Evolutionary conservation across 2,888 invertebrate genomes (phyloP).

Genomic region (Sinohyriopsis cumingii): DNA sequence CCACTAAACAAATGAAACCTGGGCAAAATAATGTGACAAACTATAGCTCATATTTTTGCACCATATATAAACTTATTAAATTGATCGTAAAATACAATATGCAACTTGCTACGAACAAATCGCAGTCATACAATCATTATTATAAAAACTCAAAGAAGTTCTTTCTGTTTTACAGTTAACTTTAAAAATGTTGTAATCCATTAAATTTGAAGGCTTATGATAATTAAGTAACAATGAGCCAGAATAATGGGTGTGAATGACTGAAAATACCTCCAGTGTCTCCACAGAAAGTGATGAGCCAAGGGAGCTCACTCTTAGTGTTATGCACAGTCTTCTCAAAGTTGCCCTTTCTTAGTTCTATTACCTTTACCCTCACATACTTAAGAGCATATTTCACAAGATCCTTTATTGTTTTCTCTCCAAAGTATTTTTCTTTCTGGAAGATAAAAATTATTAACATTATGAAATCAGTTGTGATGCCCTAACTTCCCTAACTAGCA

Average conservation of each 20-base stretch:
- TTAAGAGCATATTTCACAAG: constrained; percentile 79
- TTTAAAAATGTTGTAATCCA: too few species aligned
- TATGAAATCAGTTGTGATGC: background rate
- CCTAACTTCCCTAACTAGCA: background rate
- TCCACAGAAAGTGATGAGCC: constrained; percentile 78
- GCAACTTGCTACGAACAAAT: too few species aligned
- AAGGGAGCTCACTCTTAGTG: constrained; percentile 70
- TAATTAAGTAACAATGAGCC: too few species aligned
- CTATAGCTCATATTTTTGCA: too few species aligned
- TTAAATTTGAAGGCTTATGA: too few species aligned
- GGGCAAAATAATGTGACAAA: too few species aligned
- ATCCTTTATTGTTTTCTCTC: constrained; percentile 77
- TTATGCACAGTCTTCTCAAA: constrained; percentile 67
- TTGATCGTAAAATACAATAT: too few species aligned
- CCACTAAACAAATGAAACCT: too few species aligned
- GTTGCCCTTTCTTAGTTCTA: constrained; percentile 70
- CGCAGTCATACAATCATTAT: too few species aligned
- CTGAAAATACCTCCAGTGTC: constrained; percentile 73
- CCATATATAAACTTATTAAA: too few species aligned
- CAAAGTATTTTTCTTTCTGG: constrained; percentile 78
- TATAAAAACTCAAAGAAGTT: too few species aligned
- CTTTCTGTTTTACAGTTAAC: too few species aligned
- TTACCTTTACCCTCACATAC: constrained; percentile 74
- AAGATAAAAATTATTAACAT: constrained; percentile 40
- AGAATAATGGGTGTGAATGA: background rate